Evolutionary conservation across 1,140 invertebrate genomes (phyloP), one percentile per base, ranked within the genome.

Genomic region (Matsumurasca onukii): DNA sequence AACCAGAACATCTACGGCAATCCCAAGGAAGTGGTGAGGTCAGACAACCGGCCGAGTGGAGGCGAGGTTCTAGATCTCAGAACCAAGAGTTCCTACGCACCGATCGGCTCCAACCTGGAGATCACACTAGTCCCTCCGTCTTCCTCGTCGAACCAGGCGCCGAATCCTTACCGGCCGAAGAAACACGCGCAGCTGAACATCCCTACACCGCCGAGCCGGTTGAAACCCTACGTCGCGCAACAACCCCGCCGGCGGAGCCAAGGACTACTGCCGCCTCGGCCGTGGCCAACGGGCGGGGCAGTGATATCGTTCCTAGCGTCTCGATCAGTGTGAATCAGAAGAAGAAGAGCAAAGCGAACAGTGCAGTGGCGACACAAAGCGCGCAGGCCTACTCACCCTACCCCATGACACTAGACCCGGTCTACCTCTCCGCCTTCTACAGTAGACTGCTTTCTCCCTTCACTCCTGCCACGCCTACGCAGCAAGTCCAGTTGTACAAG

Each of bases 1-100:
- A 84, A 17, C 86, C 88, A 83, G 69, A 88, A 81, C 0, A 85
- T 89, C 3, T 89, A 90, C 71, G 87, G 88, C 0, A 88, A 89
- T 78, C 88, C 88, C 0, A 89, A 89, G 73, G 87, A 89, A 69
- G 82, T 84, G 12, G 80, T 86, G 69, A 78, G 82, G 71, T 78
- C 82, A 1, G 82, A 84, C 0, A 79, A 66, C 69, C 65, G 57
- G 55, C 70, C 70, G 12, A 57, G 59, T 3, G 39, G 66, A 5
- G 80, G 81, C 65, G 82, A 80, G 66, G 80, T 65, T 63, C 31
- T 72, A 29, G 72, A 73, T 66, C 63, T 70, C 30, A 69, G 70
- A 45, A 70, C 74, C 20, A 78, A 76, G 69, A 72, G 73, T 31
- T 31, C 75, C 73, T 22, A 69, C 77, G 39, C 72, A 76, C 31